A percentile compares a stretch with the other conserved stretches of the same genome.
Conservation (phyloP, 2,797 vertebrate species). For the Pogoniulus pusillus region DNA sequence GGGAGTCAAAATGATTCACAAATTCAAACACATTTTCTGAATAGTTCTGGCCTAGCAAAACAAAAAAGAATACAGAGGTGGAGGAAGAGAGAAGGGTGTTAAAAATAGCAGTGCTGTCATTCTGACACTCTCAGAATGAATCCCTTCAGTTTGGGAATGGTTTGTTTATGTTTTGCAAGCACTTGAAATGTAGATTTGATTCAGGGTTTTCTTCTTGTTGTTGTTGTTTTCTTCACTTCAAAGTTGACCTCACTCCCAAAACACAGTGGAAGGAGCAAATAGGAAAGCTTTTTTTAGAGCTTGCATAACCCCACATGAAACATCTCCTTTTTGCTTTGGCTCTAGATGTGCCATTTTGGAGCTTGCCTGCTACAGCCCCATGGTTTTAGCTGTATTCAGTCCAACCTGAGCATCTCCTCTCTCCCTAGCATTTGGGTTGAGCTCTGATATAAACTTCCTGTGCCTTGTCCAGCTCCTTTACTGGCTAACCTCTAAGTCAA, state of each 20-base stretch:
- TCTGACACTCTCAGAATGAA: slow-evolving; percentile 66
- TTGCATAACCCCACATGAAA: slow-evolving; percentile 12
- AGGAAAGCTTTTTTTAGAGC: not conserved
- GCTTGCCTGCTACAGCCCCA: not conserved
- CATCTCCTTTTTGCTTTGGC: slow-evolving; percentile 13
- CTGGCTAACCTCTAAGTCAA: not conserved
- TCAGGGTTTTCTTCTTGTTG: not conserved
- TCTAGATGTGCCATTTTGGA: not conserved
- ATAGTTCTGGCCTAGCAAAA: slow-evolving; percentile 62
- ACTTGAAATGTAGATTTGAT: slow-evolving; percentile 57
- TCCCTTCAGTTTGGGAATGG: slow-evolving; percentile 52
- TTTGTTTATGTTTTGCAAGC: slow-evolving; percentile 65
- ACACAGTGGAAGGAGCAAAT: not conserved
- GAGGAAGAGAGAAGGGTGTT: slow-evolving; percentile 49
- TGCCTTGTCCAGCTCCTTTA: not conserved
- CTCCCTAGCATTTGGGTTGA: not conserved
- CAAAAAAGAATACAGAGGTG: slow-evolving; percentile 63
- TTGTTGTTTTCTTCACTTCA: slow-evolving; percentile 26
- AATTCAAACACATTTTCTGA: slow-evolving; percentile 62
- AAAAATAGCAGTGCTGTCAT: slow-evolving; percentile 60
- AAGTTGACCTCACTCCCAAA: slow-evolving; percentile 11
- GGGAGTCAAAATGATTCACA: slow-evolving; percentile 65
- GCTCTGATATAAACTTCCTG: not conserved
- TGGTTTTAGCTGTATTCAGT: not conserved
- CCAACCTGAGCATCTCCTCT: not conserved